Percentiles rank a stretch among this genome's conserved stretches.
These are phyloP conservation scores for Sitta europaea DNA, from an alignment of 2,113 vertebrate species.

Conservation along the genomic window DNA sequence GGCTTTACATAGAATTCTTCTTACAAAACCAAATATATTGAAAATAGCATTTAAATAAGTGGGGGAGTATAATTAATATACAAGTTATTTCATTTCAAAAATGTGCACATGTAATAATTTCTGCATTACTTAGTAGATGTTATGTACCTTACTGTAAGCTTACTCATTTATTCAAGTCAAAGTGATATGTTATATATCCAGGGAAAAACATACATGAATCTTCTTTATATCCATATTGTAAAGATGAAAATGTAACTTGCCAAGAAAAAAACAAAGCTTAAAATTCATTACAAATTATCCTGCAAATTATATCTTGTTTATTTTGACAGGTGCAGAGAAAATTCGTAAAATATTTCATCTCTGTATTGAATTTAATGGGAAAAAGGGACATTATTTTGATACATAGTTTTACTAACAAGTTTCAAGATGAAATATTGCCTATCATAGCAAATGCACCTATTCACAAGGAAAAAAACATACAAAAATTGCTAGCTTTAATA, in stretches of 20 bases:
- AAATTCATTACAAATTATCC: slow-evolving; percentile 45
- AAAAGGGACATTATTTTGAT: slow-evolving; percentile 43
- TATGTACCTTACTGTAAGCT: not conserved
- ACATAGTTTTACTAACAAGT: slow-evolving; percentile 26
- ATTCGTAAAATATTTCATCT: slow-evolving; percentile 25
- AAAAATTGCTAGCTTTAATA: slow-evolving; percentile 39
- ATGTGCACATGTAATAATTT: not conserved
- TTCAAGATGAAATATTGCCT: slow-evolving; percentile 46
- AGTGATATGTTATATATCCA: not conserved
- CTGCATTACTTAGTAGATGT: not conserved
- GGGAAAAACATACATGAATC: not conserved
- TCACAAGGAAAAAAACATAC: not conserved
- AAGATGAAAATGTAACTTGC: not conserved
- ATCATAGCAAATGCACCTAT: slow-evolving; percentile 27
- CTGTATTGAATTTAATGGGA: not conserved
- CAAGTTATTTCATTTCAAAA: not conserved
- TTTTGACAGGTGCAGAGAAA: slow-evolving; percentile 31
- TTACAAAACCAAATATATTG: not conserved
- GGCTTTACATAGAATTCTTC: not conserved
- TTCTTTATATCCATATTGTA: not conserved
- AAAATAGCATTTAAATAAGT: not conserved
- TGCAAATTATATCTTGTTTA: slow-evolving; percentile 43
- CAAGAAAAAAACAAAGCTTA: not conserved
- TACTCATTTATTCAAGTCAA: not conserved
- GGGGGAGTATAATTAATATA: not conserved